Evolutionary conservation across 2,113 vertebrate genomes (phyloP).

Genomic region (Phalacrocorax aristotelis): DNA sequence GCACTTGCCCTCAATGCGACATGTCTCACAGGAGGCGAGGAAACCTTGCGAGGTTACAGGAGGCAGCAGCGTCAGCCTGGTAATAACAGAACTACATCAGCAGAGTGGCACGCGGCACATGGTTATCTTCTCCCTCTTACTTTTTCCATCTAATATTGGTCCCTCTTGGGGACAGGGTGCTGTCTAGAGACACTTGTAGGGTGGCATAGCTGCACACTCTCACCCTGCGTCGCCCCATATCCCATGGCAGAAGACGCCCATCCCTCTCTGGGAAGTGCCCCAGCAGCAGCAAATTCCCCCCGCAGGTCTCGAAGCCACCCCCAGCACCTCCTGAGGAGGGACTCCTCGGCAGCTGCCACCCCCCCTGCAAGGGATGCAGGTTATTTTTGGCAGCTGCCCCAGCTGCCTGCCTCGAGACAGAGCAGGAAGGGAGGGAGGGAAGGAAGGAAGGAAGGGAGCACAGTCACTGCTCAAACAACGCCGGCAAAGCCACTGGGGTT

Average conservation of each 20-base stretch:
- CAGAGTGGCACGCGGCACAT: background rate
- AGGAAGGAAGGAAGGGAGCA: background rate
- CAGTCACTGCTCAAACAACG: background rate
- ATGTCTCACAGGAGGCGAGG: background rate
- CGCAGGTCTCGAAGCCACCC: background rate
- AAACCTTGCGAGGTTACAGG: background rate
- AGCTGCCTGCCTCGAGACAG: background rate
- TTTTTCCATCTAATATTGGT: background rate
- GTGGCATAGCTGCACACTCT: background rate
- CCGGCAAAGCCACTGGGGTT: fast-evolving
- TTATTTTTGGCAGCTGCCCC: background rate
- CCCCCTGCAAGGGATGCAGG: background rate
- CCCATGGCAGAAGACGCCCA: fast-evolving
- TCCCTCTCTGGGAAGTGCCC: background rate
- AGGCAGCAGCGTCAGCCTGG: background rate
- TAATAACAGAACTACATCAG: background rate
- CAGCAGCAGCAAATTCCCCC: background rate
- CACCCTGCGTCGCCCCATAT: background rate
- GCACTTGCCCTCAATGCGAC: background rate
- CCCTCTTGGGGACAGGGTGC: background rate
- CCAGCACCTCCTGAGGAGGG: background rate
- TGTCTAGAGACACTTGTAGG: background rate
- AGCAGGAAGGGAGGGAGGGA: background rate
- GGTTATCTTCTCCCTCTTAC: background rate
- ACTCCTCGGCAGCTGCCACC: background rate